These are phyloP conservation scores for Caretta caretta DNA, from an alignment of 2,113 vertebrate species.

Conservation along the genomic window DNA sequence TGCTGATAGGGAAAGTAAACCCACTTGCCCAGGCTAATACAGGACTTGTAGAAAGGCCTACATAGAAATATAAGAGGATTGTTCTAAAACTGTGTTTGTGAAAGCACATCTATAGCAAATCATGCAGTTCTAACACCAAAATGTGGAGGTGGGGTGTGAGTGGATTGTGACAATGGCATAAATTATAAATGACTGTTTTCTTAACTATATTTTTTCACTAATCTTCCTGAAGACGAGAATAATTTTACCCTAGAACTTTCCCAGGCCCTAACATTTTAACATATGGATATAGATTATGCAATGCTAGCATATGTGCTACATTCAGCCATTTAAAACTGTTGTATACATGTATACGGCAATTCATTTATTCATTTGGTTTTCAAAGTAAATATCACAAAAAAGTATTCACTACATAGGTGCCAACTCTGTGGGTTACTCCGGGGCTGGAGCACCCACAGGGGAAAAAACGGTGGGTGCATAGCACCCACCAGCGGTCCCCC, in stretches of 20 bases:
- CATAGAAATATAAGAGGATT: rapidly evolving
- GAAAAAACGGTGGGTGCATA: no score
- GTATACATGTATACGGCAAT: slow-evolving; percentile 14
- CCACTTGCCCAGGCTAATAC: background rate
- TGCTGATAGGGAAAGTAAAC: slow-evolving; percentile 32
- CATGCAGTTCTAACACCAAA: background rate
- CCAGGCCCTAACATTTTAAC: slow-evolving; percentile 61
- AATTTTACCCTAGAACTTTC: background rate
- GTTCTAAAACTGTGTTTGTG: background rate
- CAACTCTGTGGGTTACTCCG: no score
- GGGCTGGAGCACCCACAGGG: no score
- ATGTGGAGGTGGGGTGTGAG: rapidly evolving
- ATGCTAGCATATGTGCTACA: background rate
- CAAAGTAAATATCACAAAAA: slow-evolving; percentile 35
- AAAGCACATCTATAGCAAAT: background rate
- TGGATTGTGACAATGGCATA: rapidly evolving
- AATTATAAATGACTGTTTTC: background rate
- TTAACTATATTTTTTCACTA: background rate
- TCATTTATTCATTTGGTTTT: slow-evolving; percentile 10
- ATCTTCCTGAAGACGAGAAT: background rate
- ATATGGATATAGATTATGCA: slow-evolving; percentile 33
- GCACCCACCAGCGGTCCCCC: no score
- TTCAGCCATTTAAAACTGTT: slow-evolving; percentile 23
- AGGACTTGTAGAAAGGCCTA: background rate
- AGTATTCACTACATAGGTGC: background rate